Evolutionary conservation across 2,797 vertebrate genomes (phyloP).

Genomic region (Chelon auratus): DNA sequence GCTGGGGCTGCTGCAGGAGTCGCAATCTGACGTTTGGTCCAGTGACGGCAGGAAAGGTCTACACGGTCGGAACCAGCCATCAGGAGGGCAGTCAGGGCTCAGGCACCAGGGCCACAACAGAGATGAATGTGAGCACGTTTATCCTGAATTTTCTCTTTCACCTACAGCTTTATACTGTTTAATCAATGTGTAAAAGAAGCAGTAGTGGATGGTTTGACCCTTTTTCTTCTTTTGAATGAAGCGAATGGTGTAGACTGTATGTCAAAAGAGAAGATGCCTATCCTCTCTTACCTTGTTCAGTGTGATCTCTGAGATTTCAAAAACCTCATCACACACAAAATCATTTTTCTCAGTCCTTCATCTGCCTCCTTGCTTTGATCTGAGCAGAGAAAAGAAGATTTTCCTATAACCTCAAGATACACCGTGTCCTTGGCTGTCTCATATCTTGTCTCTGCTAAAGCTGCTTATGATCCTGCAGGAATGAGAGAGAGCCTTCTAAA

Average conservation of each 20-base stretch:
- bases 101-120: slow-evolving; percentile 79
- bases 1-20: slow-evolving; percentile 84
- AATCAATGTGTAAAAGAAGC: not conserved
- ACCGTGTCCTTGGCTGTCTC: slow-evolving; percentile 38
- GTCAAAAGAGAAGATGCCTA: not conserved
- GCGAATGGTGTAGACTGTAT: not conserved
- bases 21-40: slow-evolving; percentile 80
- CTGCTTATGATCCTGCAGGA: slow-evolving; percentile 31
- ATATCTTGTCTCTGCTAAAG: slow-evolving; percentile 34
- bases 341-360: slow-evolving; percentile 32
- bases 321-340: slow-evolving; percentile 23
- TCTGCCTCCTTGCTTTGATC: slow-evolving; percentile 16
- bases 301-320: slow-evolving; percentile 24
- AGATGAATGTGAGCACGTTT: slow-evolving; percentile 89
- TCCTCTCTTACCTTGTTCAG: slow-evolving; percentile 8
- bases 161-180: not conserved
- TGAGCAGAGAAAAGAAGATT: slow-evolving; percentile 32
- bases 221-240: not conserved
- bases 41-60: slow-evolving; percentile 74
- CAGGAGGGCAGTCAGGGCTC: slow-evolving; percentile 60
- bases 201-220: not conserved
- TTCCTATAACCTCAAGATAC: slow-evolving; percentile 36
- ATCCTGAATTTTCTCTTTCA: not conserved
- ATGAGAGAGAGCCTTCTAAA: slow-evolving; percentile 28
- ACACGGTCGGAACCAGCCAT: slow-evolving; percentile 63